Conservation (phyloP, 2,888 invertebrate genomes). For the Atrina japonica region DNA sequence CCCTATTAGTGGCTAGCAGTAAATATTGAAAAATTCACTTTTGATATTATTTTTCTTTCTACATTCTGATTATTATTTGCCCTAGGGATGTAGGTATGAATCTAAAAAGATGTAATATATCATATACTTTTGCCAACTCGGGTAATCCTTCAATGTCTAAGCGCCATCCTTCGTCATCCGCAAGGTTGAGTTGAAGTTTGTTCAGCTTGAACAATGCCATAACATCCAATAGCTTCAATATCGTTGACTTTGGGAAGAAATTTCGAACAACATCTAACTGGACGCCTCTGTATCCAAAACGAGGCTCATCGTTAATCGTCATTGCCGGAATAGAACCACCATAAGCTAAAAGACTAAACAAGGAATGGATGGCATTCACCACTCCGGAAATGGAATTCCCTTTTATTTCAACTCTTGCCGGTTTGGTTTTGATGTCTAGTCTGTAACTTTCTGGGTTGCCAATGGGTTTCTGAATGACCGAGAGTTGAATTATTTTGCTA, state of each 20-base stretch:
- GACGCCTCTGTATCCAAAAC: constrained; percentile 46
- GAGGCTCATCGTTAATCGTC: constrained; percentile 37
- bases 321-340: constrained; percentile 39
- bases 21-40: too few species aligned
- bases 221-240: constrained; percentile 46
- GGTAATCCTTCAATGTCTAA: constrained; percentile 44
- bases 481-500: constrained; percentile 32
- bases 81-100: too few species aligned
- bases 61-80: too few species aligned
- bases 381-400: constrained; percentile 32
- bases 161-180: constrained; percentile 55
- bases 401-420: constrained; percentile 25
- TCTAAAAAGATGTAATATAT: too few species aligned
- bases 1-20: too few species aligned
- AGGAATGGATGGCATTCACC: constrained; percentile 44
- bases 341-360: constrained; percentile 36
- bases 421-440: constrained; percentile 15
- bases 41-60: too few species aligned
- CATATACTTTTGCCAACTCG: constrained; percentile 50
- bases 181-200: constrained; percentile 49
- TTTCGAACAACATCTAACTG: constrained; percentile 51
- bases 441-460: constrained; percentile 30
- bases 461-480: background rate
- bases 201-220: constrained; percentile 53
- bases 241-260: constrained; percentile 40